Percentiles rank a stretch among this genome's conserved stretches.
These are phyloP conservation scores for Junco hyemalis DNA, from an alignment of 2,113 vertebrate genomes.

Conservation along the genomic window DNA sequence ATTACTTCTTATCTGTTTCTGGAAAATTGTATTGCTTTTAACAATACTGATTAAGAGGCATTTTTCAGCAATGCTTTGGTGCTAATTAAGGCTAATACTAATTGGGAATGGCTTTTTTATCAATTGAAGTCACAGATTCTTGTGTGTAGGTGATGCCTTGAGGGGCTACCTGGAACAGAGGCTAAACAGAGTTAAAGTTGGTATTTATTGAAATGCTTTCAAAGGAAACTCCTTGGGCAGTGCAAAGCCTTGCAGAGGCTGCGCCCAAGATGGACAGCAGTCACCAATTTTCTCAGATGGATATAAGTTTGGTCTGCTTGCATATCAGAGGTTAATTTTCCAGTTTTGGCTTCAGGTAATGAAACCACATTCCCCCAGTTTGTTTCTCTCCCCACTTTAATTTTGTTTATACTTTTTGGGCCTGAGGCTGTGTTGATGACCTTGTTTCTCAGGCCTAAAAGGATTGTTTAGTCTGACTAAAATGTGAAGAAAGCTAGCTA, in stretches of 20 bases:
- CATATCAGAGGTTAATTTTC: not conserved
- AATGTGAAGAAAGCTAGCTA: not conserved
- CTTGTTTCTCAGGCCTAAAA: not conserved
- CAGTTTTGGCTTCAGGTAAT: not conserved
- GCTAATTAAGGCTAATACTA: not conserved
- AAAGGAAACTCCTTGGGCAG: not conserved
- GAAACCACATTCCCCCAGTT: not conserved
- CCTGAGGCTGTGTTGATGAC: not conserved
- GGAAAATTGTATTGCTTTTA: not conserved
- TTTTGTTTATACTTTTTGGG: not conserved
- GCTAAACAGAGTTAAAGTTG: not conserved
- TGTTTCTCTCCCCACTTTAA: not conserved
- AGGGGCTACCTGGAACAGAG: not conserved
- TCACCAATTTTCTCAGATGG: not conserved
- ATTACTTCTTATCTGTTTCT: not conserved
- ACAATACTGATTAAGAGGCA: not conserved
- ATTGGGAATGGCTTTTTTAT: not conserved
- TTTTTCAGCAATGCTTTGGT: not conserved
- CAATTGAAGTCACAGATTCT: not conserved
- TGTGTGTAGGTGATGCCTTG: not conserved
- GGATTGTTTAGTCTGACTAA: not conserved
- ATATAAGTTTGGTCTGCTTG: not conserved
- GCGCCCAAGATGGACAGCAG: not conserved
- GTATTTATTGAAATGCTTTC: not conserved
- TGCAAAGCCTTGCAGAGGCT: not conserved